Base-by-base conservation (phyloP, 1,140 invertebrate genomes). In the Portunus trituberculatus region DNA sequence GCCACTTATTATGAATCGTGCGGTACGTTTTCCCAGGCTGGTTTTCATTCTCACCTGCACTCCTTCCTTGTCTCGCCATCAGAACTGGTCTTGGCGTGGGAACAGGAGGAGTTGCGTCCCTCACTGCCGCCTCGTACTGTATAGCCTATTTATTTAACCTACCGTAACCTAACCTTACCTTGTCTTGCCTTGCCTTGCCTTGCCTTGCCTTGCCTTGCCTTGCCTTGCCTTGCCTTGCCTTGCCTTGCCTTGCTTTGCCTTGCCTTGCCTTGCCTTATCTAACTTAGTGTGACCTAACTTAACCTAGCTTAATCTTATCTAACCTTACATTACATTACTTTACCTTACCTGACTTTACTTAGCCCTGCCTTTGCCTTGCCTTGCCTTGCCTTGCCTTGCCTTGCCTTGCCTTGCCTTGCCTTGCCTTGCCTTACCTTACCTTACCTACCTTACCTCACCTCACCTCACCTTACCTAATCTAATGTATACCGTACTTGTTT, bases 381-480 rank as follows among this genome's bases (percentile, higher is more conserved):
- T 89, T 14, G 8, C 32, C 87, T 89, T 6, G 45, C 32, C 87
- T 89, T 7, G 45, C 8, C 87, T 89, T 25, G 16, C 87, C 87
- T 89, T 0, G 46, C 87, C 87, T 89, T 7, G 28, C 39, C 87
- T 89, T 3, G 16, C 39, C 87, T 89, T 48, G 46, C 39, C 39
- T 89, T 20, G 25, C 87, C 39, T 46, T 25, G 46, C 87, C 20
- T 89, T 7, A 89, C 87, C 39, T 89, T 20, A 89, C 87, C 87
- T 89, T 14, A 46, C 39, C 32, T 89, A 46, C 87, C 39, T n/a
- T n/a, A n/a, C n/a, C n/a, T 46, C n/a, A 89, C 87, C 87, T 89
- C 0, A 48, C 87, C 87, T 89, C 7, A 46, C 39, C 39, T 39
- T 1, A 39, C 86, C 86, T 88, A 39, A 88, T 31, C 86, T 88